Percentiles rank a stretch among this genome's conserved stretches.
Evolutionary conservation across 1,140 invertebrate genomes (phyloP).

Genomic region (Diabrotica virgifera): DNA sequence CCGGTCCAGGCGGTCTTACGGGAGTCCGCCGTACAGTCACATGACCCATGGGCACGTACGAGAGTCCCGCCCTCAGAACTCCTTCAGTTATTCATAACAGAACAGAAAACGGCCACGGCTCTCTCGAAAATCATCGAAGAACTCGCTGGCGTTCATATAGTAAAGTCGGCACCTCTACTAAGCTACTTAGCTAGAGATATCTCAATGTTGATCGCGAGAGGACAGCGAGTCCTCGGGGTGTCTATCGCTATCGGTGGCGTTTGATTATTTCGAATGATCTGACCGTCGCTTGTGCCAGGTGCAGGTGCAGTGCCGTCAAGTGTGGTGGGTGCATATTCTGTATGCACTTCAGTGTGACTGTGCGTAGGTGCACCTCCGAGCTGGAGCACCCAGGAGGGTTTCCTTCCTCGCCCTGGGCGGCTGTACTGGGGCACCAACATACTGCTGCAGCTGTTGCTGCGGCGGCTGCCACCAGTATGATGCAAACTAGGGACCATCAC

Average conservation of each 20-base stretch:
- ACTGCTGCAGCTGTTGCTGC: conserved; percentile 51
- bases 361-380: conserved; percentile 39
- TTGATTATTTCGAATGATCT: conserved; percentile 9
- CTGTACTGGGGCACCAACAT: conserved; percentile 63
- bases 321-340: conserved; percentile 46
- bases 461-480: conserved; percentile 63
- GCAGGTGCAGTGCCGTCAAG: conserved; percentile 22
- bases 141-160: conserved; percentile 8
- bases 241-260: background rate
- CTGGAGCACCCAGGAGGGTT: conserved; percentile 71
- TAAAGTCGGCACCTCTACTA: background rate
- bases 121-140: conserved; percentile 12
- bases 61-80: conserved; percentile 40
- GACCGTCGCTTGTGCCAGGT: conserved; percentile 15
- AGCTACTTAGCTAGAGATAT: background rate
- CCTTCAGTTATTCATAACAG: conserved; percentile 32
- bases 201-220: background rate
- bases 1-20: conserved; percentile 25
- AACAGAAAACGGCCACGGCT: background rate
- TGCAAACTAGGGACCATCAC: conserved; percentile 52
- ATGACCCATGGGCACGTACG: conserved; percentile 39
- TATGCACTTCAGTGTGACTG: conserved; percentile 52
- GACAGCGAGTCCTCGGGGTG: conserved; percentile 5
- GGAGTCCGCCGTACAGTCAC: conserved; percentile 36
- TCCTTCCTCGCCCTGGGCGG: conserved; percentile 66